Conservation (phyloP, 1,140 invertebrate genomes). For the Triops longicaudatus region DNA sequence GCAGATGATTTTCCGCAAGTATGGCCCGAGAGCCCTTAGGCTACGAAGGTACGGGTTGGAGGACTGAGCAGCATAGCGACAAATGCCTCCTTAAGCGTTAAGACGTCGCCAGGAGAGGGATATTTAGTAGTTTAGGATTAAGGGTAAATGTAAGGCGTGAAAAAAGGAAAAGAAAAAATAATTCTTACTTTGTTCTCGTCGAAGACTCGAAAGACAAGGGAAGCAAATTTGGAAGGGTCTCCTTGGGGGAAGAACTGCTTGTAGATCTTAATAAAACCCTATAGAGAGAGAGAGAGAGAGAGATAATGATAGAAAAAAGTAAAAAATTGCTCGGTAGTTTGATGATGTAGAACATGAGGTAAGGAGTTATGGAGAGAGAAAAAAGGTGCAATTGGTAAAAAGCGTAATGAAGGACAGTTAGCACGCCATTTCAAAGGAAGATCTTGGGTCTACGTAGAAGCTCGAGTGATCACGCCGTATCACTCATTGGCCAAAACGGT, state of each 20-base stretch:
- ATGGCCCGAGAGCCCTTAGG: not conserved
- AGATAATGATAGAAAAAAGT: not conserved
- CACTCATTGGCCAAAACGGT: too few species aligned
- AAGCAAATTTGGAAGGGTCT: conserved; percentile 94
- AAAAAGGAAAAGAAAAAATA: not conserved
- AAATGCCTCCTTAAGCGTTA: too few species aligned
- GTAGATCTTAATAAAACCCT: conserved; percentile 98
- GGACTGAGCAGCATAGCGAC: not conserved
- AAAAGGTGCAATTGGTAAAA: too few species aligned
- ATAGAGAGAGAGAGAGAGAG: conserved; percentile 40
- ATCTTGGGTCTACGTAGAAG: too few species aligned
- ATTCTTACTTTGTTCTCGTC: conserved; percentile 93
- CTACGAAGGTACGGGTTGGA: not conserved
- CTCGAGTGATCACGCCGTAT: too few species aligned
- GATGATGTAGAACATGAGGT: not conserved
- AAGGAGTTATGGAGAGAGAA: too few species aligned
- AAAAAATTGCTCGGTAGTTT: not conserved
- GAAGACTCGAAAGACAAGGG: conserved; percentile 93
- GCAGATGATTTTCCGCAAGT: not conserved
- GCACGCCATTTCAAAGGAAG: too few species aligned
- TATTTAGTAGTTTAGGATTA: too few species aligned
- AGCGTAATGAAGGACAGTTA: too few species aligned
- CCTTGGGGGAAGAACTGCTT: conserved; percentile 98
- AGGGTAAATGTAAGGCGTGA: not conserved
- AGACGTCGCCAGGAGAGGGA: too few species aligned